Percentiles rank a stretch among this genome's conserved stretches.
Conservation (phyloP, 2,888 invertebrate species). For the Empis livida region DNA sequence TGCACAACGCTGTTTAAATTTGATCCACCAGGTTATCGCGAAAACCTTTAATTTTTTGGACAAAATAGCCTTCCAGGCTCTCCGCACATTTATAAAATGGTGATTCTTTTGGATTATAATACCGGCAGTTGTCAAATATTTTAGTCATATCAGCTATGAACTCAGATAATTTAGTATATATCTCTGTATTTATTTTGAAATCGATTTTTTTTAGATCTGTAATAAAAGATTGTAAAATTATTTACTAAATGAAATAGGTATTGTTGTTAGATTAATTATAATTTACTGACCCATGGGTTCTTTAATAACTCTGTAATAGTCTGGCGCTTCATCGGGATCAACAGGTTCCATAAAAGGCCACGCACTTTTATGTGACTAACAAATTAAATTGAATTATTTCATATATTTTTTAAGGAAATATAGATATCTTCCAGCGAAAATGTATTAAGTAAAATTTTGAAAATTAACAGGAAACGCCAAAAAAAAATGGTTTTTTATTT, state of each 20-base stretch:
- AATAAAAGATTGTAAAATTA: slow-evolving; percentile 14
- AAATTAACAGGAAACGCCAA: too few relatives aligned
- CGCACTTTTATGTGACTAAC: slow-evolving; percentile 80
- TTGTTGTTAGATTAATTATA: not conserved
- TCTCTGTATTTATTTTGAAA: slow-evolving; percentile 66
- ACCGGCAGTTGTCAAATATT: slow-evolving; percentile 97
- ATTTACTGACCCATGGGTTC: slow-evolving; percentile 80
- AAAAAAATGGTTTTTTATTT: too few relatives aligned
- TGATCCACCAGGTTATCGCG: slow-evolving; percentile 50
- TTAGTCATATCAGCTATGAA: slow-evolving; percentile 97
- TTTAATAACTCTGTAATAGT: slow-evolving; percentile 91
- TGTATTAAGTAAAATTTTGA: too few relatives aligned
- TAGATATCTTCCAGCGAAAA: too few relatives aligned
- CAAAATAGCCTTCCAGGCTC: slow-evolving; percentile 88
- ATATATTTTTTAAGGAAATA: too few relatives aligned
- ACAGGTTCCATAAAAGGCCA: slow-evolving; percentile 99
- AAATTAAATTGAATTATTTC: not conserved
- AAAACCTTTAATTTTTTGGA: slow-evolving; percentile 80
- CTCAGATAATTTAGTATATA: slow-evolving; percentile 79
- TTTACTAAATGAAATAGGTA: not conserved
- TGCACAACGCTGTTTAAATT: not conserved
- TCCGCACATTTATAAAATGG: slow-evolving; percentile 95
- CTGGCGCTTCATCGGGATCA: slow-evolving; percentile 89
- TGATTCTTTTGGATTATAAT: slow-evolving; percentile 91
- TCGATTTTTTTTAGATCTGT: slow-evolving; percentile 90